These are phyloP conservation scores for Chalcis sispes DNA, from an alignment of 2,888 invertebrate genomes.

Conservation along the genomic window DNA sequence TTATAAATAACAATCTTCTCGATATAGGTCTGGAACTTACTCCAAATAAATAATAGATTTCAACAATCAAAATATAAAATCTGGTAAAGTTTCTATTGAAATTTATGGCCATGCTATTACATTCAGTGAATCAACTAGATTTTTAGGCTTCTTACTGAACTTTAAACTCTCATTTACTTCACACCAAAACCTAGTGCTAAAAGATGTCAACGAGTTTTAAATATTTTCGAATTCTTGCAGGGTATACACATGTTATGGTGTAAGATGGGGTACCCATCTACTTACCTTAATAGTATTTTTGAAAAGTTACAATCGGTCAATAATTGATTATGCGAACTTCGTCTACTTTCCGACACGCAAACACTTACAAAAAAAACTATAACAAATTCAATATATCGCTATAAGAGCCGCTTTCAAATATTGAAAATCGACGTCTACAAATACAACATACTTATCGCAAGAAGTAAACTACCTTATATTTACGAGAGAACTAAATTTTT, in stretches of 20 bases:
- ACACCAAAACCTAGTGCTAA: background rate
- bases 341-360: constrained; percentile 14
- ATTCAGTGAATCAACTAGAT: background rate
- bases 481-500: too few relatives aligned
- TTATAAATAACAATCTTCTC: background rate
- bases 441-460: constrained; percentile 28
- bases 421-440: constrained; percentile 23
- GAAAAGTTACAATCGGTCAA: constrained; percentile 18
- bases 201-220: background rate
- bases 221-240: constrained; percentile 14
- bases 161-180: background rate
- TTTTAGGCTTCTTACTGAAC: constrained; percentile 1
- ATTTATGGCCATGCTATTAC: background rate
- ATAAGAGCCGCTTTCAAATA: constrained; percentile 16
- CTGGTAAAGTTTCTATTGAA: background rate
- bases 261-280: constrained; percentile 36
- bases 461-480: too few relatives aligned
- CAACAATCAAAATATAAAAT: constrained; percentile 1
- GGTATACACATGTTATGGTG: too few relatives aligned
- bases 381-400: constrained; percentile 8
- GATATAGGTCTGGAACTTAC: background rate
- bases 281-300: constrained; percentile 5
- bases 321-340: constrained; percentile 26
- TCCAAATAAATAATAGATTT: constrained; percentile 19
- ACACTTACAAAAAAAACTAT: background rate